phyloP scores from a whole-genome alignment of 92 coral and sea anemone species.

The Parazoanthus atlanticus region DNA sequence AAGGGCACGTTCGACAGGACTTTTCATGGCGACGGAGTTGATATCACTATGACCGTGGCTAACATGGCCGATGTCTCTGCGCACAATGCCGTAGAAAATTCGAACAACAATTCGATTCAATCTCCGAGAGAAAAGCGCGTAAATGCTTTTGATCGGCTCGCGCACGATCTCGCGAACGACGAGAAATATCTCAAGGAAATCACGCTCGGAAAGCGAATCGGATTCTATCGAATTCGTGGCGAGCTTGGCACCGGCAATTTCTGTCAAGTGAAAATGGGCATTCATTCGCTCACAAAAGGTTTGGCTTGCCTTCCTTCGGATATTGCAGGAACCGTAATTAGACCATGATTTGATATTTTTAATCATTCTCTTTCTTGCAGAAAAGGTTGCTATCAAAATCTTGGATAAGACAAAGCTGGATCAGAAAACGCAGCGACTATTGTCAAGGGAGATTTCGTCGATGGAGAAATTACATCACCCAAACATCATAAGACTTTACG shows the following conservation, averaged over 20 bases:
- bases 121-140: constrained; percentile 68
- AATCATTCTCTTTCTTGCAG: constrained; percentile 60
- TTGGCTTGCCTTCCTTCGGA: constrained; percentile 9
- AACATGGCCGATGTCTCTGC: constrained; percentile 82
- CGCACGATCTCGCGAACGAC: constrained; percentile 83
- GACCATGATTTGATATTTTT: neutral
- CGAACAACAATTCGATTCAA: constrained; percentile 60
- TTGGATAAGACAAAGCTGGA: constrained; percentile 96
- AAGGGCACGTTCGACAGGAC: constrained; percentile 38
- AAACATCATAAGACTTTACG: constrained; percentile 90
- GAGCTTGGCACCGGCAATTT: constrained; percentile 98
- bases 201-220: constrained; percentile 95
- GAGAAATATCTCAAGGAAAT: constrained; percentile 88
- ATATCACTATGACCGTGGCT: constrained; percentile 81
- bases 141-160: constrained; percentile 83
- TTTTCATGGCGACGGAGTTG: constrained; percentile 44
- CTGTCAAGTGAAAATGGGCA: constrained; percentile 99
- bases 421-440: constrained; percentile 92
- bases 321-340: neutral
- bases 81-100: constrained; percentile 57
- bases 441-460: constrained; percentile 94
- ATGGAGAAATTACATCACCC: constrained; percentile 99
- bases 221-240: constrained; percentile 97
- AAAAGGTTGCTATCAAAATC: constrained; percentile 97
- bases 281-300: constrained; percentile 96